Evolutionary conservation across 2,888 invertebrate genomes (phyloP), one percentile per base, ranked within the genome.

Genomic region (Abrostola tripartita): DNA sequence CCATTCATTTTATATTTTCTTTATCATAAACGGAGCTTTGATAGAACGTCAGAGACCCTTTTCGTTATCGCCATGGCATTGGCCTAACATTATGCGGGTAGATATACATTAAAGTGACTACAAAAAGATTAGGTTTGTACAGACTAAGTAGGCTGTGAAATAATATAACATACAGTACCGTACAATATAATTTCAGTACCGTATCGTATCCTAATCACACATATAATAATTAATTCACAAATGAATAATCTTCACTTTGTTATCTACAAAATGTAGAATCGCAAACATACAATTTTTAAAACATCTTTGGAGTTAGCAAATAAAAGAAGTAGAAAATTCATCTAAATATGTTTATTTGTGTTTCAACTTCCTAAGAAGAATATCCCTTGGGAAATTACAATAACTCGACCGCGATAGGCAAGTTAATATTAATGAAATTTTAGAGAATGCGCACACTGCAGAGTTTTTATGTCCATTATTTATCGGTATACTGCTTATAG

Each of bases 351-450:
- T 40, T 49, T 37, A 62, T 68, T 61, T 56, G 47, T 67, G 58
- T 63, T 71, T 55, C 54, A 62, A 61, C 40, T 65, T 52, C 44
- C 9, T 55, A 50, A 64, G 62, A 63, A 72, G 75, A 62, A 59
- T 58, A 53, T 53, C 74, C 62, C 60, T n/a, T 44, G 75, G 77
- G 77, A 77, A 79, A 79, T 79, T 67, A 77, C 57, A 68, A 73
- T 75, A 68, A 70, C 63, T 65, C 52, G 49, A 68, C 66, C 58
- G 53, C 55, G 40, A 61, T 64, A 56, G 53, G 38, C 61, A 35
- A 64, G 70, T 67, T 59, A 58, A 72, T 68, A 64, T 76, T 71
- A 54, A 66, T 65, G 62, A 37, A 11, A 50, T 56, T 11, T 37
- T 7, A 12, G n/a, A 12, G 12, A 5, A 10, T 40, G 44, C 58